Evolutionary conservation across 2,797 vertebrate genomes (phyloP), one percentile per base, ranked within the genome.

Genomic region (Sebastolobus altivelis): DNA sequence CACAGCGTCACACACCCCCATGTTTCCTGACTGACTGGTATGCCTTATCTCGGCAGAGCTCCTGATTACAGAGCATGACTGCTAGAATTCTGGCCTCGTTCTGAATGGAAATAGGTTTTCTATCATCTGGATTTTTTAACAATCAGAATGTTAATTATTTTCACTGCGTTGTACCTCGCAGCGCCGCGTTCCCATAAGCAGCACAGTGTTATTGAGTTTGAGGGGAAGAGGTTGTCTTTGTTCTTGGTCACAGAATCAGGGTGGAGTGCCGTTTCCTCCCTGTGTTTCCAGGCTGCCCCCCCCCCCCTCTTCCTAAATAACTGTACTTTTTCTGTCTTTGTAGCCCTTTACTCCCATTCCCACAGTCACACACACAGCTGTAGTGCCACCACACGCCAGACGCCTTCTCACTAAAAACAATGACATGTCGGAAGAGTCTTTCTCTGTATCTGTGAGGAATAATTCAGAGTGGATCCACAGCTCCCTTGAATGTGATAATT

Each of bases 181-280:
- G 69, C 66, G 4, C 35, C 11, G 49, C 43, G 60, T 85, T 87
- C 81, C 81, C 79, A 59, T 43, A 38, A 72, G 74, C 80, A 60
- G 71, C 40, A 68, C 72, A 78, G 75, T 88, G 85, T 89, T 91
- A 58, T 78, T 68, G 68, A 75, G 35, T 85, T 74, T 72, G 79
- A 93, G 89, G 86, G 94, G 93, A 94, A 93, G 92, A 89, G 91
- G 90, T 90, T 85, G 89, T 93, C 92, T 95, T 92, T 93, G 91
- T 95, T 95, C 91, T 93, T 79, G 43, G 86, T 88, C 85, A 88
- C 88, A 88, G 91, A 91, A 93, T 94, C 90, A 94, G 94, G 94
- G 95, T 94, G 94, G 94, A 94, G 95, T 94, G 91, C 88, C 72
- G 65, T 94, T 96, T 95, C 95, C 94, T 95, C 94, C 86, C 90